phyloP scores from a whole-genome alignment of 2,888 invertebrate genomes.

The Eristalis tenax region DNA sequence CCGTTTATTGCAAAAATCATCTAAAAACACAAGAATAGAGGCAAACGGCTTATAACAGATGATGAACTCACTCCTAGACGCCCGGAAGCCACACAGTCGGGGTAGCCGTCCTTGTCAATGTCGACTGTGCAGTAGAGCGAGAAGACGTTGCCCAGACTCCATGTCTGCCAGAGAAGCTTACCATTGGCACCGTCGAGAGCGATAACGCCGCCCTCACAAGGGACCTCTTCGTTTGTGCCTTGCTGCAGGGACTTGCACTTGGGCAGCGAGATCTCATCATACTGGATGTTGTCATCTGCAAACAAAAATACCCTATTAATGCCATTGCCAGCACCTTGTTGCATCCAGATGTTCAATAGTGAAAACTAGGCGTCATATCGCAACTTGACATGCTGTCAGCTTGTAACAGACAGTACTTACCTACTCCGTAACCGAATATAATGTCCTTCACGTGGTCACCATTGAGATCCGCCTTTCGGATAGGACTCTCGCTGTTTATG shows the following conservation, averaged over 20 bases:
- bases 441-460: conserved; percentile 87
- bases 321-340: background rate
- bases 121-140: conserved; percentile 88
- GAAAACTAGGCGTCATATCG: too few species aligned
- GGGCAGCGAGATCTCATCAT: conserved; percentile 84
- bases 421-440: conserved; percentile 89
- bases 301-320: background rate
- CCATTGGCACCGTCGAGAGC: conserved; percentile 89
- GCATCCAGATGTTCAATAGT: background rate
- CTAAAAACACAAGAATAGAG: conserved; percentile 76
- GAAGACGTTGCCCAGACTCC: conserved; percentile 88
- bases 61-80: conserved; percentile 85
- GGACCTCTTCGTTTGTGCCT: conserved; percentile 84
- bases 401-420: conserved; percentile 78
- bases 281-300: conserved; percentile 79
- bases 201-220: conserved; percentile 89
- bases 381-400: too few species aligned
- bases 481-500: conserved; percentile 88
- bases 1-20: conserved; percentile 86
- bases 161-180: conserved; percentile 87
- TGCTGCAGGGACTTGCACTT: conserved; percentile 85
- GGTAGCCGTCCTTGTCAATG: conserved; percentile 85
- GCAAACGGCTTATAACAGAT: background rate
- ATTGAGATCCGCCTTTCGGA: conserved; percentile 88
- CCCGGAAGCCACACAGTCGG: conserved; percentile 89